Evolutionary conservation across 2,797 vertebrate species (phyloP).

Genomic region (Sebastes wilsoni): DNA sequence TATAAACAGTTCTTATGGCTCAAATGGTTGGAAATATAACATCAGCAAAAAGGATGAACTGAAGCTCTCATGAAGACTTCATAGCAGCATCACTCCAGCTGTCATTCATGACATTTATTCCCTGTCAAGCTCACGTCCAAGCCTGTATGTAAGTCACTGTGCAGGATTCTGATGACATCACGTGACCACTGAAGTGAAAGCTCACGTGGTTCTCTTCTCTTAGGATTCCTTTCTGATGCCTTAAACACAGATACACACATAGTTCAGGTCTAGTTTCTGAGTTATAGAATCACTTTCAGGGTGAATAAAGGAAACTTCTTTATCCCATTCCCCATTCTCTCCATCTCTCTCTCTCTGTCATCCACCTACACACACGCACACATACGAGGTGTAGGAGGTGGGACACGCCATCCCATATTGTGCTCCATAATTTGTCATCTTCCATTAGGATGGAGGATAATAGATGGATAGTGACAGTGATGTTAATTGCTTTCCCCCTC

Average conservation of each 20-base stretch:
- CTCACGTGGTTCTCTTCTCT: not conserved
- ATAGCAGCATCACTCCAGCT: not conserved
- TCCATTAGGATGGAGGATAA: slow-evolving; percentile 70
- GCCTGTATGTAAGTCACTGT: not conserved
- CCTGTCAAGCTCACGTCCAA: not conserved
- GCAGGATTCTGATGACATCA: not conserved
- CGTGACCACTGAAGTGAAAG: not conserved
- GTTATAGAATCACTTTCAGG: not conserved
- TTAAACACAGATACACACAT: not conserved
- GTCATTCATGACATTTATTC: slow-evolving; percentile 1
- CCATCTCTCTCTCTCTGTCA: not conserved
- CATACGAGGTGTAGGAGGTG: slow-evolving; percentile 15
- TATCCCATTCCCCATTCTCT: not conserved
- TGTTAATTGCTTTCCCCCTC: slow-evolving; percentile 68
- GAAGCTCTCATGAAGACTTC: not conserved
- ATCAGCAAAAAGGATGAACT: not conserved
- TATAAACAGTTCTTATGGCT: not conserved
- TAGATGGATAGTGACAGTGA: slow-evolving; percentile 76
- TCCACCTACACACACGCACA: not conserved
- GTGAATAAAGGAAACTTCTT: slow-evolving; percentile 2
- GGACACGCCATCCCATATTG: slow-evolving; percentile 24
- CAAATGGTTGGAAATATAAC: not conserved
- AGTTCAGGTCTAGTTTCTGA: not conserved
- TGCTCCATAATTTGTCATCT: slow-evolving; percentile 75
- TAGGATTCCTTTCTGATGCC: not conserved